A percentile compares a stretch with the other conserved stretches of the same genome.
Conservation (phyloP, 1,140 invertebrate species). For the Drosophila ananassae region DNA sequence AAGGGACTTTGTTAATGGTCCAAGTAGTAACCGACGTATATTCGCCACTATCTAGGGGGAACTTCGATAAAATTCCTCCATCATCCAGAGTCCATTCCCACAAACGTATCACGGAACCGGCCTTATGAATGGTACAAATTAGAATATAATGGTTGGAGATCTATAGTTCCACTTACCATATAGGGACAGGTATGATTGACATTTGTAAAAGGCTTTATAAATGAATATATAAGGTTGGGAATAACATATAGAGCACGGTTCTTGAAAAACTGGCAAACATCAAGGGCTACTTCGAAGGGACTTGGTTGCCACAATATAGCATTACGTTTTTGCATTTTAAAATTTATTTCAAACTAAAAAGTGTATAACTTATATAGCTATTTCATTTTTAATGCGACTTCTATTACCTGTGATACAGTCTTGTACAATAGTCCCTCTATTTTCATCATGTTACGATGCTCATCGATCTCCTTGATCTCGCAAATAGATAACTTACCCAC, state of each 20-base stretch:
- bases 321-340: neutral
- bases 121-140: neutral
- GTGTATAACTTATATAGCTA: neutral
- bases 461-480: neutral
- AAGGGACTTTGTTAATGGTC: neutral
- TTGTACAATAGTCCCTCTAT: neutral
- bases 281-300: neutral
- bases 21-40: neutral
- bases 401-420: neutral
- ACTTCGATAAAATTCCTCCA: neutral
- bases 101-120: neutral
- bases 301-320: neutral
- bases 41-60: neutral
- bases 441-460: neutral
- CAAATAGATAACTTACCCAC: neutral
- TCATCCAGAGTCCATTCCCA: neutral
- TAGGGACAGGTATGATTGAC: neutral
- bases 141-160: neutral
- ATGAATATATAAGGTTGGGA: neutral
- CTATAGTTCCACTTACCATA: neutral
- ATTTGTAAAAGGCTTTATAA: neutral
- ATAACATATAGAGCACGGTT: neutral
- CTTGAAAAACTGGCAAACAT: neutral
- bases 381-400: neutral
- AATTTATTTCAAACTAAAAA: slow-evolving; percentile 1